A percentile compares a stretch with the other conserved stretches of the same genome.
These are phyloP conservation scores for Pilophorus perplexus DNA, from an alignment of 2,888 invertebrate genomes.

Conservation along the genomic window DNA sequence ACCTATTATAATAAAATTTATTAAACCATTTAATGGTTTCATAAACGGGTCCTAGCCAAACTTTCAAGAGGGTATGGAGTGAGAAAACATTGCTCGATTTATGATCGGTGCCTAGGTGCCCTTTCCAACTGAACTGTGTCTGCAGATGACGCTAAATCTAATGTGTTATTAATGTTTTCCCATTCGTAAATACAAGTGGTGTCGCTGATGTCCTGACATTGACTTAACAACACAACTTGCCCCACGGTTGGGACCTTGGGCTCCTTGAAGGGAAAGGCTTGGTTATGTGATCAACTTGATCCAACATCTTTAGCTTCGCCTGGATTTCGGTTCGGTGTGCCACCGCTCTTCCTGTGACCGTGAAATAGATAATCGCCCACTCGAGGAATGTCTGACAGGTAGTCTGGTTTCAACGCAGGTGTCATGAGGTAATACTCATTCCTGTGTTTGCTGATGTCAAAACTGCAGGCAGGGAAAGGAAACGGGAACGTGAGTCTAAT, in stretches of 20 bases:
- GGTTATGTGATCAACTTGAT: conserved; percentile 19
- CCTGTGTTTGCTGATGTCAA: too few species aligned
- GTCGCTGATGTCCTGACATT: conserved; percentile 24
- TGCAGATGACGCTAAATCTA: too few species aligned
- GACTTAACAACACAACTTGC: conserved; percentile 7
- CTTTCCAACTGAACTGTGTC: too few species aligned
- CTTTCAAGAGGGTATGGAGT: neutral
- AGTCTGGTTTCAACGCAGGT: too few species aligned
- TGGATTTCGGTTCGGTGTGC: neutral
- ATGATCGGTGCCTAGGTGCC: neutral
- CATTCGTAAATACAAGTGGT: neutral
- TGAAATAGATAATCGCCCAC: too few species aligned
- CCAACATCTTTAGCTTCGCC: conserved; percentile 3
- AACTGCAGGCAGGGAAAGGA: too few species aligned
- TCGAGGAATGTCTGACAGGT: too few species aligned
- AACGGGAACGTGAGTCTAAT: too few species aligned
- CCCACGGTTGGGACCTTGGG: conserved; percentile 3
- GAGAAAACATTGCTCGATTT: neutral
- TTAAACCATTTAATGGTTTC: neutral
- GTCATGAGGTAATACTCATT: too few species aligned
- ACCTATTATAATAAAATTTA: too few species aligned
- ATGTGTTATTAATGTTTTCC: conserved; percentile 24
- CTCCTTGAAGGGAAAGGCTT: conserved; percentile 14
- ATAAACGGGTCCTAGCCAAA: neutral
- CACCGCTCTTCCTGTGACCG: neutral